Base-by-base conservation (phyloP, 1,140 invertebrate species). In the Lordiphosa collinella region DNA sequence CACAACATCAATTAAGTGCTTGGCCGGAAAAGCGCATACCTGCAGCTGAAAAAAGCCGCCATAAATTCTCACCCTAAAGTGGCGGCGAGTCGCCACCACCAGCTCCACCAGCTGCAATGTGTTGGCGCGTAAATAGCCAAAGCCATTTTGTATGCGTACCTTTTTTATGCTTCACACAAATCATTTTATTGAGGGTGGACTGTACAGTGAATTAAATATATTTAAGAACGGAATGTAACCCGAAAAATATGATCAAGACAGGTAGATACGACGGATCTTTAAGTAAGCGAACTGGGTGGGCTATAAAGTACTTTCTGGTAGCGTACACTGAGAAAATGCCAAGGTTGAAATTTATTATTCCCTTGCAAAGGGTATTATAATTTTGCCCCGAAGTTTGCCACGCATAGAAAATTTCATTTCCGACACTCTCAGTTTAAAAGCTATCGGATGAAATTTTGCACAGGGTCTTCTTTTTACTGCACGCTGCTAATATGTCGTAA, bases 1-100 rank as follows among this genome's bases (percentile, higher is more conserved):
- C 78, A 85, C 78, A 84, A 84, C 78, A 84, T 84, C 78, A 84
- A 84, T 84, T 84, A 84, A 84, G 72, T 84, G 64, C 78, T 84
- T 85, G 78, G 79, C 68, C 73, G 78, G 78, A 84, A 84, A 72
- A 79, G 73, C 79, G 79, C 73, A 84, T 84, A 84, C 78, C 79
- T 84, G 78, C 68, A 73, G 56, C 68, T 85, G 79, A 85, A 84
- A 84, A 84, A 84, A 84, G 78, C 79, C 61, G 49, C 70, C 79
- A 85, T 84, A 84, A 84, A 84, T 84, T 85, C 53, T 69, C 60
- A 54, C 67, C 64, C 79, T 84, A 82, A 84, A 82, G 78, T 82
- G 78, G 80, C 80, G 63, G 53, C 54, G 47, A 66, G 44, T 50
- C 22, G n/a, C 2, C 22, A 25, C 43, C 54, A 37, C 36, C 11